These are phyloP conservation scores for Setipinna tenuifilis DNA, from an alignment of 2,797 vertebrate genomes.

Conservation along the genomic window DNA sequence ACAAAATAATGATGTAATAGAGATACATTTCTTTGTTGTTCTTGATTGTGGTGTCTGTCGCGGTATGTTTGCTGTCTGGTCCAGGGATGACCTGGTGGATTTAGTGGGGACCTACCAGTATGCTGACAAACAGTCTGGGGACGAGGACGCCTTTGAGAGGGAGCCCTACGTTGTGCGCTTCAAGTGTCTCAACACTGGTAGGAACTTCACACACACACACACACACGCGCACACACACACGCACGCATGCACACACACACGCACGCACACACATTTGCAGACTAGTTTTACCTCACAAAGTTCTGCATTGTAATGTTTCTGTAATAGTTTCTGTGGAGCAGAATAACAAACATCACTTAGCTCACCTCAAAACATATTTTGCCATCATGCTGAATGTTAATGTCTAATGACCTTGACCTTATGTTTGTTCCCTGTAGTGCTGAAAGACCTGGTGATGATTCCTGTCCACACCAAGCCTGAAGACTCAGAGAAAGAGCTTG, in stretches of 20 bases:
- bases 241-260: no score
- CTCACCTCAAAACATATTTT: no score
- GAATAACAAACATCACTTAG: no score
- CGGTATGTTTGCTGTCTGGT: not conserved
- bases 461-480: slow-evolving; percentile 78
- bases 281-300: no score
- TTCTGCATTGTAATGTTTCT: no score
- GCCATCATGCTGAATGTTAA: not conserved
- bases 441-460: slow-evolving; percentile 77
- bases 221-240: not conserved
- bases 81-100: slow-evolving; percentile 69
- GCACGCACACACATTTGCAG: no score
- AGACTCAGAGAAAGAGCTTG: slow-evolving; percentile 73
- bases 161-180: slow-evolving; percentile 80
- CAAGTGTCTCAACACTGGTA: slow-evolving; percentile 70
- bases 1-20: not conserved
- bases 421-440: slow-evolving; percentile 57
- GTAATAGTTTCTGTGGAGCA: not conserved
- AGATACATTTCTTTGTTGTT: not conserved
- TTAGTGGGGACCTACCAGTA: slow-evolving; percentile 73
- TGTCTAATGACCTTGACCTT: not conserved
- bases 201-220: not conserved
- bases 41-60: not conserved
- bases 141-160: slow-evolving; percentile 72
- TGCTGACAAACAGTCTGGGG: slow-evolving; percentile 62